Evolutionary conservation across 2,888 invertebrate species (phyloP), one percentile per base, ranked within the genome.

Genomic region (Tholera decimalis): DNA sequence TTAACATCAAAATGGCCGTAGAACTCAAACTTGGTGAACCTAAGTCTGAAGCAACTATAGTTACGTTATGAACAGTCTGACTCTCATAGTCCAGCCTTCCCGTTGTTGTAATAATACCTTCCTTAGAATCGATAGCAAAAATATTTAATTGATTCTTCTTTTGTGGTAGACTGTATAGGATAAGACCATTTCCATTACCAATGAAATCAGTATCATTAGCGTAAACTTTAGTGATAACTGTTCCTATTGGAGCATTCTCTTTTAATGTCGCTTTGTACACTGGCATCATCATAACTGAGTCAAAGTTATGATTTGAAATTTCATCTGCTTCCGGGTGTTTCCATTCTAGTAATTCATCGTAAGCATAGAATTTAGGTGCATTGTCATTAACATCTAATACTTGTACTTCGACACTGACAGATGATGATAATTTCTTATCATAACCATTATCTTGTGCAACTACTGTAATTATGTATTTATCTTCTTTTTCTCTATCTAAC

Each of bases 121-220:
- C 98, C 83, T 98, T 97, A 0, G 98, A 98, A 88, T 98, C 98
- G 55, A 98, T 97, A 22, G 97, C 96, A 86, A 98, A 98, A 46
- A 97, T 89, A 83, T 96, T 96, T 0, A 96, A 92, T 41, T 96
- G 95, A 83, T 96, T 96, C 72, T 96, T 97, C 72, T 96, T 96
- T 68, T 97, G 97, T 0, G 97, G 96, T 47, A 98, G 94, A 79
- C 97, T 97, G 78, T 97, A 98, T 0, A 98, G 91, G 3, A 98
- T 97, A 46, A 98, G 91, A 0, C 98, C 98, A 85, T 98, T 98
- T n/a, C 98, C 98, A 85, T 98, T 98, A 1, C 98, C 98, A 46
- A 97, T 92, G 79, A 98, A 98, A 88, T 98, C 98, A 15, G 97
- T 97, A 90, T 98, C 98, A 75, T 98, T 98, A 0, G 98, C 98